Conservation (phyloP, 2,113 vertebrate genomes). For the Calonectris borealis region DNA sequence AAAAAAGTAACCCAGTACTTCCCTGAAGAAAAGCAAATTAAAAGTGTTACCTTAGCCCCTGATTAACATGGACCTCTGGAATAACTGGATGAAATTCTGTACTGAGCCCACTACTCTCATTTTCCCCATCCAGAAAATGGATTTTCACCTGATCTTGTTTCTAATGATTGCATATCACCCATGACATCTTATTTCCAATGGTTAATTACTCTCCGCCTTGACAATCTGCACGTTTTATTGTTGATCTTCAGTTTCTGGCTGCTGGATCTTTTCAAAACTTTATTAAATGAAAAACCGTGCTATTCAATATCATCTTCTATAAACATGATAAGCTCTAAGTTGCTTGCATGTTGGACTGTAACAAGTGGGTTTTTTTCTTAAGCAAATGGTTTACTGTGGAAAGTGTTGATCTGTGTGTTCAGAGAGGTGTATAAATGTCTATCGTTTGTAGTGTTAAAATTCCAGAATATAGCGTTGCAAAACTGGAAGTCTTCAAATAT, state of each 20-base stretch:
- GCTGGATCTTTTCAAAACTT: background rate
- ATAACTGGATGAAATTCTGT: background rate
- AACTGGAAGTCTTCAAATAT: background rate
- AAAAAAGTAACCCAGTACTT: background rate
- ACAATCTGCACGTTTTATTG: background rate
- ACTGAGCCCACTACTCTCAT: fast-evolving
- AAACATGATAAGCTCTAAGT: background rate
- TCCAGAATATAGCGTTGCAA: background rate
- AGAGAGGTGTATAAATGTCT: background rate
- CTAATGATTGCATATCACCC: background rate
- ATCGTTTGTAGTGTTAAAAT: background rate
- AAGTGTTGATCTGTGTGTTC: background rate
- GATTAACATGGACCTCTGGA: background rate
- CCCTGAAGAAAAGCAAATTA: background rate
- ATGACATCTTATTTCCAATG: background rate
- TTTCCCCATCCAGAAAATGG: background rate
- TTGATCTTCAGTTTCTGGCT: background rate
- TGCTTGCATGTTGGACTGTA: background rate
- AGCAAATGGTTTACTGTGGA: background rate
- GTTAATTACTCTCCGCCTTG: background rate
- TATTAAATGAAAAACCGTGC: background rate
- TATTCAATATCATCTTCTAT: background rate
- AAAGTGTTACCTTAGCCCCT: background rate
- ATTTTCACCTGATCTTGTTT: background rate
- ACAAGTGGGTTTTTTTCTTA: background rate